These are phyloP conservation scores for Epizoanthus fatuus DNA, from an alignment of 92 coral and sea anemone genomes.

Conservation along the genomic window DNA sequence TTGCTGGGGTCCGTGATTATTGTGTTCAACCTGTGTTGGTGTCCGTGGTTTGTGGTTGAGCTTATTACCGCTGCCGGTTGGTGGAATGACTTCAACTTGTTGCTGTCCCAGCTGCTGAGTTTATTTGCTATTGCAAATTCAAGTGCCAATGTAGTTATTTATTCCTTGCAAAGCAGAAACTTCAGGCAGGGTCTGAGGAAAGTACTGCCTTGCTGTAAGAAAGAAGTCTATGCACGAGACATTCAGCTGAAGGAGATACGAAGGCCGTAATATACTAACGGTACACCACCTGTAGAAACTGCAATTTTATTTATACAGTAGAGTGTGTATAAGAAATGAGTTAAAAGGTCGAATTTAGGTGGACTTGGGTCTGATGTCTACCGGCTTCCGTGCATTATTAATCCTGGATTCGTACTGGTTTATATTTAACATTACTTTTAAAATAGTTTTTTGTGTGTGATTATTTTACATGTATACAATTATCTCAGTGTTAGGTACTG, in stretches of 20 bases:
- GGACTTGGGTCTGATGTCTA: no score
- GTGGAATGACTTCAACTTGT: constrained; percentile 11
- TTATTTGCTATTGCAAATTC: constrained; percentile 78
- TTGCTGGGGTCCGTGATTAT: constrained; percentile 69
- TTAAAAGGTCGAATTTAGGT: no score
- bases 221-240: neutral
- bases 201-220: neutral
- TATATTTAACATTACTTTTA: no score
- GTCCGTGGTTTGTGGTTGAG: constrained; percentile 78
- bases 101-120: constrained; percentile 46
- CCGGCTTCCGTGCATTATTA: no score
- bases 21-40: constrained; percentile 82
- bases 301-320: neutral
- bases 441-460: no score
- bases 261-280: neutral
- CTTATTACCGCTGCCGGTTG: constrained; percentile 48
- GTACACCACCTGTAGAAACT: neutral
- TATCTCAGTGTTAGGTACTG: no score
- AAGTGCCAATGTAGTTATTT: constrained; percentile 73
- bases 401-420: no score
- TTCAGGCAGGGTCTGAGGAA: constrained; percentile 50
- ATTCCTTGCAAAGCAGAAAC: constrained; percentile 79
- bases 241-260: neutral
- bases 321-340: no score
- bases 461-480: no score